Conservation (phyloP, 2,113 vertebrate species). For the Varanus komodoensis region DNA sequence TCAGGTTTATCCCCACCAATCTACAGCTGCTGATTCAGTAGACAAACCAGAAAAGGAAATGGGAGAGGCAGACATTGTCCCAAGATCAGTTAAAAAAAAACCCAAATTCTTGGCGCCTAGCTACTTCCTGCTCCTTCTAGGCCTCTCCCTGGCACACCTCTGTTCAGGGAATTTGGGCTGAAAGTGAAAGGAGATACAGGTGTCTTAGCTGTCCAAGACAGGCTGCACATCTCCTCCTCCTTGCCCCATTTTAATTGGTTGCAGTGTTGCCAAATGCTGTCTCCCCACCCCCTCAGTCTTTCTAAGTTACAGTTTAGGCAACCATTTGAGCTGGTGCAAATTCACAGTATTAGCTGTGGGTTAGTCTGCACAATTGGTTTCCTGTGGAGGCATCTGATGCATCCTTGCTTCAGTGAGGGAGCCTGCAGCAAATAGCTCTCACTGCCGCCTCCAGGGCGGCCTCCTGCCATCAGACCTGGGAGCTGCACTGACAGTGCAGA, state of each 20-base stretch:
- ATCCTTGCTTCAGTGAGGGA: neutral
- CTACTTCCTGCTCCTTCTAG: constrained; percentile 2
- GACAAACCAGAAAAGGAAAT: neutral
- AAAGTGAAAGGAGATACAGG: neutral
- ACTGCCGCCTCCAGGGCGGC: too few species aligned
- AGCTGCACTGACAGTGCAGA: neutral
- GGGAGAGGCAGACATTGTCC: neutral
- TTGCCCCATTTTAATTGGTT: too few species aligned
- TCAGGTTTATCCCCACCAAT: neutral
- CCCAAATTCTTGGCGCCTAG: neutral
- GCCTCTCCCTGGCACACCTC: neutral
- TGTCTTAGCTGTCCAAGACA: neutral
- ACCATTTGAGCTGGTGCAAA: neutral
- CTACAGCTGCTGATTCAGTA: neutral
- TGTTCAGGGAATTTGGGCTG: neutral
- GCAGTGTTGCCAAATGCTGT: neutral
- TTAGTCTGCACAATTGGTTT: neutral
- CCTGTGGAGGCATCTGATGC: neutral
- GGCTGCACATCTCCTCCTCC: too few species aligned
- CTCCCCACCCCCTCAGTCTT: neutral
- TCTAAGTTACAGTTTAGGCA: neutral
- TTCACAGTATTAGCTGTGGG: neutral
- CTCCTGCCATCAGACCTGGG: neutral
- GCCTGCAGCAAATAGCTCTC: neutral
- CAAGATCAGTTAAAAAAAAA: neutral